Evolutionary conservation across 2,888 invertebrate genomes (phyloP).

Genomic region (Metalampra italica): DNA sequence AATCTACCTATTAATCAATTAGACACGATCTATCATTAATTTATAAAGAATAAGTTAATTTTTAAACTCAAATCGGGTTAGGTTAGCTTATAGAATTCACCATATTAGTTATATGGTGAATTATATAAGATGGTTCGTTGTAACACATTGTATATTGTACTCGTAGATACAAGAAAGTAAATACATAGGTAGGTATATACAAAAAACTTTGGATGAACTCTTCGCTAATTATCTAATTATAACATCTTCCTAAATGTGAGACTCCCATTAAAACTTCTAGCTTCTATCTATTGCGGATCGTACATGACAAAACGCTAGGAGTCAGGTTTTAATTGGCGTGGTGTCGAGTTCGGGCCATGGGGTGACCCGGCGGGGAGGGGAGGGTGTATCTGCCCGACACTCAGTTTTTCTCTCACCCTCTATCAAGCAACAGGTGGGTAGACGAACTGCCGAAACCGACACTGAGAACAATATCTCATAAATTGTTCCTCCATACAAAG

Average conservation of each 20-base stretch:
- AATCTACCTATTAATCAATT: too few species aligned
- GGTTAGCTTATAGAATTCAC: too few species aligned
- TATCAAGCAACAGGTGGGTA: constrained; percentile 59
- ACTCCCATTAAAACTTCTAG: background rate
- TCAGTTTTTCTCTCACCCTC: constrained; percentile 63
- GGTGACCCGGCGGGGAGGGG: constrained; percentile 16
- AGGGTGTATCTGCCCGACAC: constrained; percentile 32
- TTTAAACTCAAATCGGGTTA: too few species aligned
- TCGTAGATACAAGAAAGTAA: too few species aligned
- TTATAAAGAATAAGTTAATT: too few species aligned
- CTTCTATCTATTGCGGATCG: background rate
- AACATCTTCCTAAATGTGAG: background rate
- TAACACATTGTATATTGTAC: too few species aligned
- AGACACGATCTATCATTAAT: too few species aligned
- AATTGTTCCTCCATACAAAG: background rate
- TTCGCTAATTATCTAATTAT: background rate
- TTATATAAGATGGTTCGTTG: too few species aligned
- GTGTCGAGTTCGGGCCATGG: constrained; percentile 41
- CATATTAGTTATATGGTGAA: too few species aligned
- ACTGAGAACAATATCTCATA: constrained; percentile 22
- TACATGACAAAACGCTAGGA: constrained; percentile 50
- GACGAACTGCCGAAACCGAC: constrained; percentile 43
- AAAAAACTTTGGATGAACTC: background rate
- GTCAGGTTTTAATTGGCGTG: constrained; percentile 66
- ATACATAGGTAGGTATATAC: background rate